Conservation (phyloP, 53 echinoderm and acorn worm species). For the Echinometra lucunter region DNA sequence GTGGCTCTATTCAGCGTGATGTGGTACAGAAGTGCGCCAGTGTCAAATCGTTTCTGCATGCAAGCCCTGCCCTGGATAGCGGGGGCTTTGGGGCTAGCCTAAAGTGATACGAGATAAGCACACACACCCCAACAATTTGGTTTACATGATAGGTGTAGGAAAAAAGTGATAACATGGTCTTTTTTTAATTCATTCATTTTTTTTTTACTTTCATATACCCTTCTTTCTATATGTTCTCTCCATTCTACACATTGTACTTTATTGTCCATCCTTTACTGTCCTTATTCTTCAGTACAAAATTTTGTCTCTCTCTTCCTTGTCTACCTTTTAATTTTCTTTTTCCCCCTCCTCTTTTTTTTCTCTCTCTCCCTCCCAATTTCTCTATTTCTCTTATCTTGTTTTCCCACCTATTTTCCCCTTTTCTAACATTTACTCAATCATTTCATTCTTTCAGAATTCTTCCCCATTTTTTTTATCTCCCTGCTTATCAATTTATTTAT, state of each 20-base stretch:
- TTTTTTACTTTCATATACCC: not conserved
- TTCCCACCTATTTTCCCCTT: not conserved
- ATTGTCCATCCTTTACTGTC: not conserved
- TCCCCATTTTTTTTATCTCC: not conserved
- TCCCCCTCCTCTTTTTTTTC: not conserved
- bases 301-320: not conserved
- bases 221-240: not conserved
- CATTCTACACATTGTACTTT: not conserved
- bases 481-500: not conserved
- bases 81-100: not conserved
- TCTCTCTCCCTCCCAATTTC: not conserved
- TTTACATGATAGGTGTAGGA: not conserved
- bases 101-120: not conserved
- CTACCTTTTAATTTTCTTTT: too few species aligned
- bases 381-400: not conserved
- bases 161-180: not conserved
- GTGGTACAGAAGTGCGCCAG: conserved; percentile 29
- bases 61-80: not conserved
- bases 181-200: not conserved
- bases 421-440: not conserved
- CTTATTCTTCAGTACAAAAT: not conserved
- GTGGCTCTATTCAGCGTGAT: conserved; percentile 38
- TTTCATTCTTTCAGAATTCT: not conserved
- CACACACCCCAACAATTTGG: not conserved
- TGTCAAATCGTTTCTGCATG: not conserved